A percentile compares a stretch with the other conserved stretches of the same genome.
Evolutionary conservation across 2,888 invertebrate genomes (phyloP).

Genomic region (Agrenia bidenticulata): DNA sequence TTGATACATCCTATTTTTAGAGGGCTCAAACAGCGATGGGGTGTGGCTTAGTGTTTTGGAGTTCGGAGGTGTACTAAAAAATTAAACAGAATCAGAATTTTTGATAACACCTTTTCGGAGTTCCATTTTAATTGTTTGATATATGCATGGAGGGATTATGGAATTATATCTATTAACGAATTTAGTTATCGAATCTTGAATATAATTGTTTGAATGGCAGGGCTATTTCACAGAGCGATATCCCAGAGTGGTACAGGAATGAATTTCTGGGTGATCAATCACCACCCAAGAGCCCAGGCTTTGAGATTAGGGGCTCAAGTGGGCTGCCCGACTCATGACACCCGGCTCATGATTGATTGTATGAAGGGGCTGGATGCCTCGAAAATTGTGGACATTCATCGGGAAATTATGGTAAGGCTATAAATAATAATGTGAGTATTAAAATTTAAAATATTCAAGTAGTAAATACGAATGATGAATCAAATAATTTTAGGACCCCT

Average conservation of each 20-base stretch:
- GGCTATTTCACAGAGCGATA: slow-evolving; percentile 41
- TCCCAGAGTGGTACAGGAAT: slow-evolving; percentile 36
- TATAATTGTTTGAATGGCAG: too few species aligned
- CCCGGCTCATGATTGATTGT: slow-evolving; percentile 38
- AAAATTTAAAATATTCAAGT: not conserved
- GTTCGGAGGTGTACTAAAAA: too few species aligned
- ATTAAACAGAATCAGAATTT: too few species aligned
- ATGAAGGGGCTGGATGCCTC: slow-evolving; percentile 41
- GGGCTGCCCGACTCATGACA: slow-evolving; percentile 40
- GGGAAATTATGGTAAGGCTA: slow-evolving; percentile 36
- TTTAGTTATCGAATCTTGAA: too few species aligned
- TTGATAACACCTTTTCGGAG: too few species aligned
- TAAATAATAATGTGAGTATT: not conserved
- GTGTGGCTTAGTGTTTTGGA: too few species aligned
- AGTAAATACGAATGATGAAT: not conserved
- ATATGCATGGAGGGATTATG: too few species aligned
- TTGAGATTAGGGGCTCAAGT: slow-evolving; percentile 34
- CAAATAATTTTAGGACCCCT: slow-evolving; percentile 25
- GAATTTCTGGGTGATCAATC: slow-evolving; percentile 39
- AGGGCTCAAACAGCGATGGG: too few species aligned
- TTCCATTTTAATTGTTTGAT: too few species aligned
- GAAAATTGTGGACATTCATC: slow-evolving; percentile 39
- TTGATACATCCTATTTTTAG: too few species aligned
- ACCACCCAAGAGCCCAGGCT: slow-evolving; percentile 39
- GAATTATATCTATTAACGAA: too few species aligned